Evolutionary conservation across 2,113 vertebrate genomes (phyloP), one percentile per base, ranked within the genome.

Genomic region (Heteronetta atricapilla): DNA sequence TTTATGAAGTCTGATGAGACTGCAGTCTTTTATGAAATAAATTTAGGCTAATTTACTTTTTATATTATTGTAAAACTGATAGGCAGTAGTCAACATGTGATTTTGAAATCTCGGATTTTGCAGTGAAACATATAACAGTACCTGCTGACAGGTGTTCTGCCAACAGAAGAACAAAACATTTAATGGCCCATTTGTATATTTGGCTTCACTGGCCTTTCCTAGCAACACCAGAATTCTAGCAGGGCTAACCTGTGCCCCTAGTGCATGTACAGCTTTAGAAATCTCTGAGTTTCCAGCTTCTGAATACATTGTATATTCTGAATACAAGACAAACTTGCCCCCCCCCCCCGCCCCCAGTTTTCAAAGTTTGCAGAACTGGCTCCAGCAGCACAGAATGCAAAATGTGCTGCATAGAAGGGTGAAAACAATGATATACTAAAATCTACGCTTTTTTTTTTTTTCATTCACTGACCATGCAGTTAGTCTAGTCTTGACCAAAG

Each of bases 301-400:
- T 73, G 26, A 68, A n/a, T 34, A 44, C 5, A 11, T 82, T 93
- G 34, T n/a, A 50, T 89, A 96, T 63, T 79, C 25, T 28, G 36
- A 63, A 38, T 52, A 52, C 50, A 40, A 33, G 8, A 3, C 15
- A 48, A 69, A 87, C 68, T 78, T 90, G 44, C 14, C 93, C 58
- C 66, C 73, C n/a, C n/a, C n/a, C n/a, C n/a, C n/a, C n/a, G n/a
- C n/a, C n/a, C n/a, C 64, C 17, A 75, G n/a, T 75, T 87, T 95
- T 93, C 52, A 10, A 89, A 94, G 59, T 96, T 96, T 97, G 83
- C 44, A 92, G 83, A 96, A 96, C 58, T 80, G 80, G 34, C 60
- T 96, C 70, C 52, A 58, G 25, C 87, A 90, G 93, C 68, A 81
- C 53, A 59, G 60, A 73, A 88, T 94, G 75, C 92, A 94, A 97